These are phyloP conservation scores for Oryzias sinensis DNA, from an alignment of 2,797 vertebrate species.

Conservation along the genomic window DNA sequence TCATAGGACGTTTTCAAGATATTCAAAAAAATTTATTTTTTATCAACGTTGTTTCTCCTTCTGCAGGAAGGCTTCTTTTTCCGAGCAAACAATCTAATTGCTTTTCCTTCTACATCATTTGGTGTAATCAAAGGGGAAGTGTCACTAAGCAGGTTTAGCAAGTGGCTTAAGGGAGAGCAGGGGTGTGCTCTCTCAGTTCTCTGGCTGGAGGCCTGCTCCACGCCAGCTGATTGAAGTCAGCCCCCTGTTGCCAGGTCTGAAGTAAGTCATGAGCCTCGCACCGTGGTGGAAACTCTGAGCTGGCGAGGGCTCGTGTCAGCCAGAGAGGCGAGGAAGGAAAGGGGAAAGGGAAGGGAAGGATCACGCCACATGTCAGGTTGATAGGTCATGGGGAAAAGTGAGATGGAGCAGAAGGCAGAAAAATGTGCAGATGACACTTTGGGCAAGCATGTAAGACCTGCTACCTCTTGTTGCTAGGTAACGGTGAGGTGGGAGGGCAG, in stretches of 20 bases:
- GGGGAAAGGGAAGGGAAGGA: neutral
- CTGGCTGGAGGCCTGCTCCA: conserved; percentile 32
- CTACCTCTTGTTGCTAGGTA: conserved; percentile 76
- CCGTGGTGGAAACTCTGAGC: conserved; percentile 66
- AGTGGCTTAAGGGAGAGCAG: conserved; percentile 40
- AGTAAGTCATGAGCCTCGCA: conserved; percentile 29
- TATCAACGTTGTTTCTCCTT: too few species aligned
- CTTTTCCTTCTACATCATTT: conserved; percentile 47
- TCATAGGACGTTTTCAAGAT: too few species aligned
- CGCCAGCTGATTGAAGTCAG: conserved; percentile 30
- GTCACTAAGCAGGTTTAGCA: conserved; percentile 42
- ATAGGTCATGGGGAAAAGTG: too few species aligned
- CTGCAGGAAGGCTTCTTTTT: too few species aligned
- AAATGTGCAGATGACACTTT: conserved; percentile 2
- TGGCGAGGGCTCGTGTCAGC: conserved; percentile 22
- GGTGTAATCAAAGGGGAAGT: conserved; percentile 58
- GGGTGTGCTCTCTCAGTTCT: conserved; percentile 55
- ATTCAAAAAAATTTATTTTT: too few species aligned
- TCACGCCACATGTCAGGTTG: too few species aligned
- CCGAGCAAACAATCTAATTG: neutral
- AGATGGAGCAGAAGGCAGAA: neutral
- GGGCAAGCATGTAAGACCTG: conserved; percentile 35
- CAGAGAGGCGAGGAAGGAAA: neutral
- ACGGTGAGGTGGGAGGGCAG: conserved; percentile 53
- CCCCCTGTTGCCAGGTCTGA: conserved; percentile 11